Conservation (phyloP, 2,113 vertebrate species). For the Seriola rivoliana region DNA sequence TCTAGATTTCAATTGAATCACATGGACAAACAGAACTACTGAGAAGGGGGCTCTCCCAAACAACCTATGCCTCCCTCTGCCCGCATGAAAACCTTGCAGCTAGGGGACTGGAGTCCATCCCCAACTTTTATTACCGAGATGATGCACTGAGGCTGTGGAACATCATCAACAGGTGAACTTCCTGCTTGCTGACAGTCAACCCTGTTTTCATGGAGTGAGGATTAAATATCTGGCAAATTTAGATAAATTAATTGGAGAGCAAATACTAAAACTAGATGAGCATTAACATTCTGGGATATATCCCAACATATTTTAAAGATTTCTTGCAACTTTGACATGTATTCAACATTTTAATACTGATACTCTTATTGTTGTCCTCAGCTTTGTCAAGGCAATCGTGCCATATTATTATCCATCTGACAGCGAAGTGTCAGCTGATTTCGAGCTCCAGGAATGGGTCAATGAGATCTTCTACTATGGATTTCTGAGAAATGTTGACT, state of each 20-base stretch:
- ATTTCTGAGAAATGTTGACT: constrained; percentile 68
- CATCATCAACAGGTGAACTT: constrained; percentile 31
- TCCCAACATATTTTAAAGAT: neutral
- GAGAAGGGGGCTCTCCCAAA: neutral
- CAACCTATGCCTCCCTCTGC: constrained; percentile 33
- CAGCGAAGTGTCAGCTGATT: constrained; percentile 64
- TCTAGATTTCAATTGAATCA: neutral
- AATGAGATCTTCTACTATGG: constrained; percentile 83
- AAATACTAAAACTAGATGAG: neutral
- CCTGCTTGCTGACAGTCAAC: neutral
- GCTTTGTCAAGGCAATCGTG: constrained; percentile 73
- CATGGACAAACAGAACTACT: neutral
- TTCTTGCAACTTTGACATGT: neutral
- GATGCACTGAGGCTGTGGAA: constrained; percentile 47
- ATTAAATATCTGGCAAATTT: neutral
- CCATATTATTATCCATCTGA: constrained; percentile 62
- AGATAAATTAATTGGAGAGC: neutral
- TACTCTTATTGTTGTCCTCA: constrained; percentile 37
- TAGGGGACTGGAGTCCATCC: constrained; percentile 42
- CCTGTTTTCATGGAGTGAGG: neutral
- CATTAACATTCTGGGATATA: neutral
- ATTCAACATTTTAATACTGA: neutral
- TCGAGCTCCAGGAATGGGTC: constrained; percentile 84
- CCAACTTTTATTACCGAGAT: constrained; percentile 44
- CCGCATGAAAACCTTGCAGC: constrained; percentile 29